Evolutionary conservation across 2,888 invertebrate species (phyloP).

Genomic region (Dastarcus helophoroides): DNA sequence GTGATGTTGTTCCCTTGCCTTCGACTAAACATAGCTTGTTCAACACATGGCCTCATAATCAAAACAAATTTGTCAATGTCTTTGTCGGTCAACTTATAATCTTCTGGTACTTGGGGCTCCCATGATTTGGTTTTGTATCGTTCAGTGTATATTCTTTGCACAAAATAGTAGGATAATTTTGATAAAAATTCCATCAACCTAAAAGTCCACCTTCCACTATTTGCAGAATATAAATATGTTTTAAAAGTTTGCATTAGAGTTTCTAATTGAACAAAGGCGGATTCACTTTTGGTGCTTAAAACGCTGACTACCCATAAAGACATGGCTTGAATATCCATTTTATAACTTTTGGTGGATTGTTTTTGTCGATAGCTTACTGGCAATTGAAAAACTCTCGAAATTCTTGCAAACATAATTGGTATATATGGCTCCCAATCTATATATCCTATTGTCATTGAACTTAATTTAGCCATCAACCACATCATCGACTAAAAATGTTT

Average conservation of each 20-base stretch:
- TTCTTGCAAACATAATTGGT: constrained; percentile 63
- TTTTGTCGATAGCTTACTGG: constrained; percentile 66
- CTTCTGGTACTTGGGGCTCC: constrained; percentile 56
- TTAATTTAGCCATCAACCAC: constrained; percentile 61
- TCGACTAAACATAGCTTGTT: constrained; percentile 71
- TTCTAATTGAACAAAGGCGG: constrained; percentile 59
- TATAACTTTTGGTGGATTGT: constrained; percentile 44
- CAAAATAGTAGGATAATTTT: constrained; percentile 55
- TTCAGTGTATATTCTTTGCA: constrained; percentile 51
- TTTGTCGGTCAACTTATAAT: constrained; percentile 60
- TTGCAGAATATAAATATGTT: constrained; percentile 84
- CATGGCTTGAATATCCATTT: constrained; percentile 39
- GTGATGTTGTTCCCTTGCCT: constrained; percentile 50
- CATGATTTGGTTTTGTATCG: constrained; percentile 52
- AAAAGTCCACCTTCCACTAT: constrained; percentile 65
- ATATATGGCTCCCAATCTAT: constrained; percentile 82
- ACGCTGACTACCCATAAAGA: constrained; percentile 49
- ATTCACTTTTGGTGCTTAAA: constrained; percentile 53
- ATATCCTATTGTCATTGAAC: constrained; percentile 64
- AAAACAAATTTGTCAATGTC: constrained; percentile 75
- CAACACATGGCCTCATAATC: constrained; percentile 58
- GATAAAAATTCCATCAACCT: constrained; percentile 55
- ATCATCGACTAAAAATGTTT: constrained; percentile 51
- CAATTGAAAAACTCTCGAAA: constrained; percentile 60
- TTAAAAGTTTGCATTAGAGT: constrained; percentile 74